phyloP scores from a whole-genome alignment of 2,113 vertebrate species.

The Regulus satrapa region DNA sequence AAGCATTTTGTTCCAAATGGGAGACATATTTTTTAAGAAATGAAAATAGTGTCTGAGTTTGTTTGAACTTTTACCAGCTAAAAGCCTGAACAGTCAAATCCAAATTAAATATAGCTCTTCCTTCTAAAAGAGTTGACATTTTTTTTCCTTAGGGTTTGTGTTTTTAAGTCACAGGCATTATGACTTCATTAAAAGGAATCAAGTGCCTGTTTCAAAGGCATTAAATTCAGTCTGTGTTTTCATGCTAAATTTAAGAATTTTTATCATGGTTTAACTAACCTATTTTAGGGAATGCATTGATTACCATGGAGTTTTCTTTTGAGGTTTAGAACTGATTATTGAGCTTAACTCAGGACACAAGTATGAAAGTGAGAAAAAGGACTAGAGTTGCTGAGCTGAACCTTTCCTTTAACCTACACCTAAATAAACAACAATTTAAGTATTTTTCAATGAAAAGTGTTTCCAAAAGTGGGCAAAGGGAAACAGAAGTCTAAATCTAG shows the following conservation, averaged over 20 bases:
- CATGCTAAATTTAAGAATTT: neutral
- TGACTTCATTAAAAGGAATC: neutral
- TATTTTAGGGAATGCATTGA: neutral
- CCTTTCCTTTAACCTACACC: neutral
- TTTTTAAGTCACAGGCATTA: neutral
- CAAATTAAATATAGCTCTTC: neutral
- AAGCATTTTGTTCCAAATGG: neutral
- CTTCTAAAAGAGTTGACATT: neutral
- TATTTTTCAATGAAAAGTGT: neutral
- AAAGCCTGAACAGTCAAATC: neutral
- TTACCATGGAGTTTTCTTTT: neutral
- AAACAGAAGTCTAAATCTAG: neutral
- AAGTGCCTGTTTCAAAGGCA: neutral
- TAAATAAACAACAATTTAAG: neutral
- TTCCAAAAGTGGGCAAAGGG: neutral
- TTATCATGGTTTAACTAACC: neutral
- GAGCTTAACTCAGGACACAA: neutral
- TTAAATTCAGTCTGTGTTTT: neutral
- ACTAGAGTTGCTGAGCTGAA: neutral
- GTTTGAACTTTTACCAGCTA: neutral
- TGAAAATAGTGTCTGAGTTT: neutral
- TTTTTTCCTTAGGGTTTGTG: neutral
- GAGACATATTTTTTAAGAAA: neutral
- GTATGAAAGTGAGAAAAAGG: neutral
- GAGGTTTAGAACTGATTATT: neutral